Evolutionary conservation across 1,140 invertebrate species (phyloP).

Genomic region (Drosophila rhopaloa): DNA sequence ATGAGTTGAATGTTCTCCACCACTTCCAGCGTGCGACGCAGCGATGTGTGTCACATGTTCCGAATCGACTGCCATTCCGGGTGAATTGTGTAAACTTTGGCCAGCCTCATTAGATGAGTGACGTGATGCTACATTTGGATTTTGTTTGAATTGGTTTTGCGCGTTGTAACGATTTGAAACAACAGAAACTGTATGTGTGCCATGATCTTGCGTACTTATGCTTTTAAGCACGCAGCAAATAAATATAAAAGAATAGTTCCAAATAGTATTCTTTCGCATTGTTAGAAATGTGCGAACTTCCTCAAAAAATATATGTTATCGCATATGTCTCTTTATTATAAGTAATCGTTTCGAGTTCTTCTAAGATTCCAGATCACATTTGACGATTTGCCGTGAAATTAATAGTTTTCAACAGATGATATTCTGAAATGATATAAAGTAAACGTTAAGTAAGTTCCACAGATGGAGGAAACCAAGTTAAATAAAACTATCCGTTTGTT

Average conservation of each 20-base stretch:
- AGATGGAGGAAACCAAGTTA: no score
- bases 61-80: slow-evolving; percentile 1
- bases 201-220: slow-evolving; percentile 30
- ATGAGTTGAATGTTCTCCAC: slow-evolving; percentile 34
- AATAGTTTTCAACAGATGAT: slow-evolving; percentile 6
- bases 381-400: not conserved
- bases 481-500: no score
- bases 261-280: slow-evolving; percentile 42
- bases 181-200: slow-evolving; percentile 16
- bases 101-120: slow-evolving; percentile 14
- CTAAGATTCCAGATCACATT: not conserved
- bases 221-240: slow-evolving; percentile 41
- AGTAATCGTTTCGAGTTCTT: not conserved
- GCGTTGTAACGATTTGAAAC: slow-evolving; percentile 39
- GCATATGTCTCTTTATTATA: slow-evolving; percentile 2
- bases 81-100: slow-evolving; percentile 17
- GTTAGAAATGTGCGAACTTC: not conserved
- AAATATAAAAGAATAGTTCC: slow-evolving; percentile 39
- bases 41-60: slow-evolving; percentile 13
- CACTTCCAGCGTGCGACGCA: slow-evolving; percentile 25
- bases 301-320: not conserved
- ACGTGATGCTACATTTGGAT: slow-evolving; percentile 23
- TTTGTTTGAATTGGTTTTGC: slow-evolving; percentile 22
- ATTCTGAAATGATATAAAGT: not conserved
- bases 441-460: not conserved